Evolutionary conservation across 2,888 invertebrate species (phyloP), one percentile per base, ranked within the genome.

Genomic region (Pemphredon lugubris): DNA sequence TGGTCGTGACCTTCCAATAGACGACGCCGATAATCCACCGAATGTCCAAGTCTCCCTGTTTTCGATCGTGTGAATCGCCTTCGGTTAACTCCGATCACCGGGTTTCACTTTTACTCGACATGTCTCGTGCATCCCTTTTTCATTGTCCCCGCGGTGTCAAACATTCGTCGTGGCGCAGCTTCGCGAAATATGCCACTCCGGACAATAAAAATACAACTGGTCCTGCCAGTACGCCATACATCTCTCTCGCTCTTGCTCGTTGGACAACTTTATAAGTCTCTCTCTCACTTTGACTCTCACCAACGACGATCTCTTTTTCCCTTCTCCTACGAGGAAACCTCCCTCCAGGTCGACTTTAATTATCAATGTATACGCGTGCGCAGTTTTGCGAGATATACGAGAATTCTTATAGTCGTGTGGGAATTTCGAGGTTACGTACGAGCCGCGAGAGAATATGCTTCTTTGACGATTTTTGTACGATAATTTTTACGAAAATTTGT

Each of bases 51-150:
- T 39, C 16, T 58, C 51, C 53, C 13, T 57, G 2, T 59, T 63
- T 39, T 42, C 60, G 39, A 1, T 50, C n/a, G n/a, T n/a, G n/a
- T n/a, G n/a, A n/a, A n/a, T n/a, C 26, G 9, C 23, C 32, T 50
- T 20, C 16, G 11, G 14, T 34, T 11, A 13, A 30, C 4, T 2
- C 26, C n/a, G n/a, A n/a, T 77, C 79, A 78, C 69, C 79, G 72
- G 66, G 58, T 65, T 73, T 76, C 72, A 72, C 79, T 79, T 76
- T 75, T 76, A 73, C 55, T 73, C 75, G 75, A 83, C 84, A 84
- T 83, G 77, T 79, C 75, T 65, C 54, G 58, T 32, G 37, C 61
- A 64, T 51, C 45, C 51, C 47, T 51, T 40, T 42, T 32, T 6
- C 40, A 13, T 34, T 53, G 40, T 32, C 26, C 26, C 18, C 42